phyloP scores from a whole-genome alignment of 2,797 vertebrate species.

The Podargus strigoides region DNA sequence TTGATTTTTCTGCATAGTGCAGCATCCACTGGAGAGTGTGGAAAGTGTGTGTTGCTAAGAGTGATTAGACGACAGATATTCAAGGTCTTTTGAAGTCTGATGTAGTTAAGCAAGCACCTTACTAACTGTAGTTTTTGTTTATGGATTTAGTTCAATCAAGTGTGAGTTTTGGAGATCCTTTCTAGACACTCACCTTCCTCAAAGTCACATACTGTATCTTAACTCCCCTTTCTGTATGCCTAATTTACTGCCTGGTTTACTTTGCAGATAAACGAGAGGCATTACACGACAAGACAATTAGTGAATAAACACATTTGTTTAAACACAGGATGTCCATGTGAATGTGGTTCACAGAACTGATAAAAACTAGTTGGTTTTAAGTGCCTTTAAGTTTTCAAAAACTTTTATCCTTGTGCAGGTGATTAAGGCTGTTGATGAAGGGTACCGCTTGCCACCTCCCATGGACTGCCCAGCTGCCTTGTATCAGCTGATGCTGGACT shows the following conservation, averaged over 20 bases:
- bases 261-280: conserved; percentile 36
- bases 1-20: background rate
- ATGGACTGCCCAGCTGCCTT: conserved; percentile 98
- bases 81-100: background rate
- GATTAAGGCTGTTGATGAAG: conserved; percentile 98
- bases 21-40: background rate
- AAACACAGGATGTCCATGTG: background rate
- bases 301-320: conserved; percentile 52
- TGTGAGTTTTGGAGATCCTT: background rate
- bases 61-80: background rate
- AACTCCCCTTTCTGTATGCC: background rate
- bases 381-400: background rate
- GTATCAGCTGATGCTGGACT: conserved; percentile 98
- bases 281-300: background rate
- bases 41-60: background rate
- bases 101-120: background rate
- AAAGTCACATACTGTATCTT: conserved; percentile 24
- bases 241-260: conserved; percentile 38
- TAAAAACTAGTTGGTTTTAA: background rate
- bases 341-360: background rate
- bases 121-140: background rate
- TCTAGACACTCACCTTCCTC: conserved; percentile 39
- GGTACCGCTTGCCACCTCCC: conserved; percentile 94
- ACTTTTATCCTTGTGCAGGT: conserved; percentile 79
- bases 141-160: background rate